Base-by-base conservation (phyloP, 2,888 invertebrate genomes). In the Spodoptera exigua region DNA sequence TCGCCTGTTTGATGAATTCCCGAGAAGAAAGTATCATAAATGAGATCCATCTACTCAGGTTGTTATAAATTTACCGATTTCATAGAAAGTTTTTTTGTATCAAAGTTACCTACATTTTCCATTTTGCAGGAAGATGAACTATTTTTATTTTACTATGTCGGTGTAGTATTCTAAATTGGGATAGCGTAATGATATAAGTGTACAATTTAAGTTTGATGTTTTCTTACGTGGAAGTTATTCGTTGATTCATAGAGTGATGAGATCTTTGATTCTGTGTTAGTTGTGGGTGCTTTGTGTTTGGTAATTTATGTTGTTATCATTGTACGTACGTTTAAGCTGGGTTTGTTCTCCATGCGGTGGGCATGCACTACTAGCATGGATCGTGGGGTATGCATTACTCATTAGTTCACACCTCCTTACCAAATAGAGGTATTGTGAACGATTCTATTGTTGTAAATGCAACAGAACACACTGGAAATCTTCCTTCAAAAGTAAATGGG, bases 1-100 rank as follows among this genome's bases (percentile, higher is more conserved):
- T 81, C 80, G 70, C 51, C 59, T 74, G 69, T 78, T 59, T 70
- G 69, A 65, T 63, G 67, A 70, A 61, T 74, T 73, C 78, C 62
- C 62, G 57, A 41, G 65, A 64, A 60, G n/a, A 61, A 68, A 59
- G 39, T 60, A 48, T 74, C 61, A 32, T 69, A 52, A 58, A 62
- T 41, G 49, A 53, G 46, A 56, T 37, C 53, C 21, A 39, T 46
- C 34, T 62, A 46, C 37, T 35, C 27, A 37, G 21, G 51, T 41
- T 60, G 51, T 57, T 35, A 41, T 36, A 60, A 51, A 41, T 18
- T 0, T 27, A 32, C 18, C 11, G 17, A 0, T 58, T 73, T 70
- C 68, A 40, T 13, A 17, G 68, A 54, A 59, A 45, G 18, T 12
- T 3, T 46, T 71, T 58, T 46, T 51, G 49, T 60, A 45, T 56